These are phyloP conservation scores for Zaprionus ghesquierei DNA, from an alignment of 1,140 invertebrate genomes.

Conservation along the genomic window DNA sequence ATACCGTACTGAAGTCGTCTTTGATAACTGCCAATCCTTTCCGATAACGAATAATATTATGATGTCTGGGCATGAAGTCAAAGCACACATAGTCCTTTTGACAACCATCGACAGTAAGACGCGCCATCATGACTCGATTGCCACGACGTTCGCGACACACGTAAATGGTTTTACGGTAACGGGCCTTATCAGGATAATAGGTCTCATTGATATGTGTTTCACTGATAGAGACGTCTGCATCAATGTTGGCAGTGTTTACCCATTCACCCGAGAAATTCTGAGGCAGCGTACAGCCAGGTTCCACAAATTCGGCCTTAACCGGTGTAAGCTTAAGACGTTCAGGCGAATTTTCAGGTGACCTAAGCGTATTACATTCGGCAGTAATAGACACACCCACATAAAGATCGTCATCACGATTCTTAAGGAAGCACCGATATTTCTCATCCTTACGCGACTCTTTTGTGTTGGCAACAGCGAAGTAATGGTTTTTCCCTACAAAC, in stretches of 20 bases:
- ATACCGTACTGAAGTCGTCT: conserved; percentile 95
- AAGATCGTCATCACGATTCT: conserved; percentile 96
- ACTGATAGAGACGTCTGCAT: conserved; percentile 96
- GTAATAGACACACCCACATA: conserved; percentile 95
- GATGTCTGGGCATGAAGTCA: conserved; percentile 97
- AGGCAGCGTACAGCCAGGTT: conserved; percentile 94
- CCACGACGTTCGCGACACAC: conserved; percentile 96
- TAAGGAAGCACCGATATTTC: conserved; percentile 95
- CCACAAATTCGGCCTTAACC: conserved; percentile 92
- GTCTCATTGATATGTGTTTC: conserved; percentile 98
- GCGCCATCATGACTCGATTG: conserved; percentile 95
- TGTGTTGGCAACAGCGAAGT: conserved; percentile 96
- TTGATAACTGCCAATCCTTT: conserved; percentile 95
- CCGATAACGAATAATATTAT: conserved; percentile 96
- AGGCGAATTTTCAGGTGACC: conserved; percentile 96
- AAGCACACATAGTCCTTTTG: conserved; percentile 99
- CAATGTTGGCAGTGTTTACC: conserved; percentile 98
- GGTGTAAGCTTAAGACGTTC: conserved; percentile 94
- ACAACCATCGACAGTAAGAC: conserved; percentile 97
- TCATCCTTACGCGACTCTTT: conserved; percentile 97
- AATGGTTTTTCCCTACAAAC: conserved; percentile 97
- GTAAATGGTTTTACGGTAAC: conserved; percentile 95
- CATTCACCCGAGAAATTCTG: conserved; percentile 97
- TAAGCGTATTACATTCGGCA: conserved; percentile 94
- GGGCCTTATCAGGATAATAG: conserved; percentile 94